phyloP scores from a whole-genome alignment of 2,888 invertebrate genomes.

The Ophonus ardosiacus region DNA sequence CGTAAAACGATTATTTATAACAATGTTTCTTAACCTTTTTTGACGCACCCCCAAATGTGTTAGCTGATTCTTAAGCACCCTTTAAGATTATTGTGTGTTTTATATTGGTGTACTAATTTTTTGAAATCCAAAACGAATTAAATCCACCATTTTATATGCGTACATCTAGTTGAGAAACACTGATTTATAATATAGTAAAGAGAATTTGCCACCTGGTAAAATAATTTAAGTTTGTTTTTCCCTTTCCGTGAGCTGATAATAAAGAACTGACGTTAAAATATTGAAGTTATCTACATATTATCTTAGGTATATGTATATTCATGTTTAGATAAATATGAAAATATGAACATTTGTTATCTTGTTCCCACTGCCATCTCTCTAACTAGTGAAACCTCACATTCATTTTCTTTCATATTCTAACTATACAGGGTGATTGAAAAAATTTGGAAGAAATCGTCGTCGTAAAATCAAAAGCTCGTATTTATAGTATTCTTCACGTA shows the following conservation, averaged over 20 bases:
- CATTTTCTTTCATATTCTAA: neutral
- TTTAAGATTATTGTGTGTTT: no score
- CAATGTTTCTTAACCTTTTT: no score
- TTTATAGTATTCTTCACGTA: no score
- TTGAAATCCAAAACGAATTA: no score
- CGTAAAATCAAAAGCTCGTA: no score
- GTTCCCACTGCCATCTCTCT: neutral
- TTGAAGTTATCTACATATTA: constrained; percentile 42
- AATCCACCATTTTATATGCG: no score
- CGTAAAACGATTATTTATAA: constrained; percentile 20
- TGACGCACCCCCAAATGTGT: no score
- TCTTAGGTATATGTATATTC: constrained; percentile 24
- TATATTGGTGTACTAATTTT: no score
- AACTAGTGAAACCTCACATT: neutral
- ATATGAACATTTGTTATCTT: constrained; percentile 32
- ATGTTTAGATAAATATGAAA: constrained; percentile 22
- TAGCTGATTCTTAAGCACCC: no score
- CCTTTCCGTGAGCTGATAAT: neutral
- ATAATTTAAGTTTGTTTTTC: constrained; percentile 27
- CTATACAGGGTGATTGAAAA: no score
- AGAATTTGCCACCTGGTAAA: constrained; percentile 23
- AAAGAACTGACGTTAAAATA: constrained; percentile 41
- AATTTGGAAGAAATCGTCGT: no score
- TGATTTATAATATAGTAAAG: neutral
- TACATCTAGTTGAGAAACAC: no score